Evolutionary conservation across 2,113 vertebrate genomes (phyloP).

Genomic region (Polypterus senegalus): DNA sequence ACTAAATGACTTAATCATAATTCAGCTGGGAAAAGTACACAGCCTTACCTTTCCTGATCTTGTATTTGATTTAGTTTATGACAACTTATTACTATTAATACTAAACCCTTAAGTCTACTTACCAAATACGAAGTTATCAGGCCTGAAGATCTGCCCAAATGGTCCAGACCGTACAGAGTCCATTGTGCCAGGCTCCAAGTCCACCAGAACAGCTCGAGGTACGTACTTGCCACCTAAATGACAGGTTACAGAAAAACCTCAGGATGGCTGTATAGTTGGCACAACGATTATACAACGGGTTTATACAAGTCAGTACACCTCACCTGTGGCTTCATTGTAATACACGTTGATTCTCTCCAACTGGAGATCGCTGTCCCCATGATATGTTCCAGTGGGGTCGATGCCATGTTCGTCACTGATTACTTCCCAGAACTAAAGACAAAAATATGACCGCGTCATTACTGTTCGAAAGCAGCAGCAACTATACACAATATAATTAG

Average conservation of each 20-base stretch:
- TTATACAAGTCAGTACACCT: neutral
- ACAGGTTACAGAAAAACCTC: neutral
- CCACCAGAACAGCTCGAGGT: conserved; percentile 48
- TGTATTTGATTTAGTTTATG: no score
- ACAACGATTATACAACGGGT: neutral
- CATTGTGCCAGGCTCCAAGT: conserved; percentile 53
- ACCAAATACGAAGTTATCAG: conserved; percentile 56
- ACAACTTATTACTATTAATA: no score
- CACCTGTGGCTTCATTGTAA: conserved; percentile 50
- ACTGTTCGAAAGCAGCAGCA: no score
- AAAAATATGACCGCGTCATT: no score
- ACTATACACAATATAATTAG: no score
- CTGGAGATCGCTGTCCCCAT: conserved; percentile 55
- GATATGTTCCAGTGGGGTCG: conserved; percentile 57
- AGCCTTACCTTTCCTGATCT: no score
- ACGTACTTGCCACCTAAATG: conserved; percentile 47
- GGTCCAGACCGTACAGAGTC: conserved; percentile 50
- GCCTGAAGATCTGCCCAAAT: conserved; percentile 50
- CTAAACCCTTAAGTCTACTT: conserved; percentile 15
- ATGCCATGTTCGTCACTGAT: conserved; percentile 62
- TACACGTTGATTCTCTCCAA: conserved; percentile 60
- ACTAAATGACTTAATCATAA: no score
- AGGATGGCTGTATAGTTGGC: neutral
- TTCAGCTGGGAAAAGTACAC: no score
- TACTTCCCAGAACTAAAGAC: conserved; percentile 55